Conservation (phyloP, 2,888 invertebrate genomes). For the Melipona bicolor region DNA sequence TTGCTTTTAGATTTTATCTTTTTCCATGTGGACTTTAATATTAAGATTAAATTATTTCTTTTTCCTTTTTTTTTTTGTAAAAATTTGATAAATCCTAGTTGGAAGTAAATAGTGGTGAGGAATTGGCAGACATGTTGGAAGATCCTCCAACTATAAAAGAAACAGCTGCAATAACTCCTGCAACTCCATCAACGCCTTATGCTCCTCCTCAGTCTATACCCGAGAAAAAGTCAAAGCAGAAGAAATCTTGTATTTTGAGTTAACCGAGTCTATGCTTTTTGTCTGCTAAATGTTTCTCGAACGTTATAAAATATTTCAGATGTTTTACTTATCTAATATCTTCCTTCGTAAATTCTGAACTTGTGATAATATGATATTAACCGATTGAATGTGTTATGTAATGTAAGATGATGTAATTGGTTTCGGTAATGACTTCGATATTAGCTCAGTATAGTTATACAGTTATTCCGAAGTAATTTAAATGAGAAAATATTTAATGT, state of each 20-base stretch:
- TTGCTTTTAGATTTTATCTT: conserved; percentile 19
- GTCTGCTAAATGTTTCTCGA: conserved; percentile 61
- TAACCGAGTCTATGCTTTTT: conserved; percentile 72
- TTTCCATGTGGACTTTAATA: conserved; percentile 6
- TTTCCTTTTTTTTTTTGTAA: conserved; percentile 47
- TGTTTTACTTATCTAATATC: conserved; percentile 59
- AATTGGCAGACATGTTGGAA: conserved; percentile 83
- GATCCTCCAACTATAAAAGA: conserved; percentile 82
- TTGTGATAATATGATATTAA: conserved; percentile 72
- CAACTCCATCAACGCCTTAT: conserved; percentile 81
- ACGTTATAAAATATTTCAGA: conserved; percentile 53
- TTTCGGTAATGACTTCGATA: conserved; percentile 50
- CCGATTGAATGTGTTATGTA: conserved; percentile 50
- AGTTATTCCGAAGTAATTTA: conserved; percentile 53
- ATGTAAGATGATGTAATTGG: conserved; percentile 46
- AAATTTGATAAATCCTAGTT: conserved; percentile 75
- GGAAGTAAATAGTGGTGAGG: conserved; percentile 83
- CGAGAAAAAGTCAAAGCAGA: conserved; percentile 82
- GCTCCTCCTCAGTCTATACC: conserved; percentile 77
- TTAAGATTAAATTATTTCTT: conserved; percentile 49
- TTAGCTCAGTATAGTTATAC: conserved; percentile 50
- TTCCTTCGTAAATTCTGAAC: conserved; percentile 69
- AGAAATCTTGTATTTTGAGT: conserved; percentile 82
- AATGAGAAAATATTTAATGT: conserved; percentile 39
- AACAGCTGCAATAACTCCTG: conserved; percentile 80